Evolutionary conservation across 2,797 vertebrate species (phyloP).

Genomic region (Sebastes cheni): DNA sequence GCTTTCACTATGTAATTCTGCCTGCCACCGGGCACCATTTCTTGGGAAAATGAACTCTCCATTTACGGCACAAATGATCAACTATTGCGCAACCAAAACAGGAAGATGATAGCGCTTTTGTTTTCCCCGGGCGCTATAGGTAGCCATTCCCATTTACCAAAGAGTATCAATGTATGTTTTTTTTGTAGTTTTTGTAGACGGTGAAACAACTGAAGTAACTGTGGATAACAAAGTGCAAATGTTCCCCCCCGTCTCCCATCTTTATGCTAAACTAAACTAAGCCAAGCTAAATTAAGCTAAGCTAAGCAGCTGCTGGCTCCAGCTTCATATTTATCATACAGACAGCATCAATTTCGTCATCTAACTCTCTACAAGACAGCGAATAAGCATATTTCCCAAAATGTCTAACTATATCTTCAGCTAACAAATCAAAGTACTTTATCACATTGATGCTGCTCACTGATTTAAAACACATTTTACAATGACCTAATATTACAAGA

Average conservation of each 20-base stretch:
- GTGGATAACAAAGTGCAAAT: too few relatives aligned
- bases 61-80: too few relatives aligned
- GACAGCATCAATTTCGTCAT: neutral
- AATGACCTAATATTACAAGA: neutral
- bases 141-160: too few relatives aligned
- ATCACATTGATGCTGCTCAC: neutral
- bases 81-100: too few relatives aligned
- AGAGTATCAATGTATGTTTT: too few relatives aligned
- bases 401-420: neutral
- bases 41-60: too few relatives aligned
- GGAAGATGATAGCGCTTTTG: too few relatives aligned
- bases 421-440: neutral
- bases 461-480: neutral
- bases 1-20: too few relatives aligned
- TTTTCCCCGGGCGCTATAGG: accelerated
- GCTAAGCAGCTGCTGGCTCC: neutral
- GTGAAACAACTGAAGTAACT: too few relatives aligned
- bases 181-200: too few relatives aligned
- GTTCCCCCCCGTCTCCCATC: neutral
- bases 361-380: neutral
- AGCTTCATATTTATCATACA: neutral
- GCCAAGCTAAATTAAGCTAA: neutral
- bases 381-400: neutral
- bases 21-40: too few relatives aligned
- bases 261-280: neutral